Conservation (phyloP, 2,113 vertebrate species). For the Apistogramma diplotaenia region DNA sequence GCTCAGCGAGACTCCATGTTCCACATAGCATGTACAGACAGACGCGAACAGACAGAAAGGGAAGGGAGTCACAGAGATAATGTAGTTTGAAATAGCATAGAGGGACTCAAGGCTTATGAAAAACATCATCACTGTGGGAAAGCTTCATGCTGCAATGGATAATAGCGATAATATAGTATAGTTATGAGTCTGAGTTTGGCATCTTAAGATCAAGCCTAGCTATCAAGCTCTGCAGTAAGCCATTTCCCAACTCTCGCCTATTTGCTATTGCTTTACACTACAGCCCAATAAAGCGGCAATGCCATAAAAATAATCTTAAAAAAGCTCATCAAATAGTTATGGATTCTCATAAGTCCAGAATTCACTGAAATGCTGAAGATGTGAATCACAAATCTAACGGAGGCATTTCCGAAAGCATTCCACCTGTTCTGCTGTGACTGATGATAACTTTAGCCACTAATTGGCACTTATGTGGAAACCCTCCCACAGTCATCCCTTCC, state of each 20-base stretch:
- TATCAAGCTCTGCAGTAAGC: slow-evolving; percentile 22
- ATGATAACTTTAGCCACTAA: slow-evolving; percentile 52
- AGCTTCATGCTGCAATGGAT: slow-evolving; percentile 33
- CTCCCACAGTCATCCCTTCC: slow-evolving; percentile 17
- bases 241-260: slow-evolving; percentile 27
- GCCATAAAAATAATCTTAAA: slow-evolving; percentile 56
- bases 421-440: slow-evolving; percentile 50
- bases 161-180: slow-evolving; percentile 45
- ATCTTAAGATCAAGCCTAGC: slow-evolving; percentile 30
- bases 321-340: slow-evolving; percentile 64
- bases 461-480: slow-evolving; percentile 61
- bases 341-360: slow-evolving; percentile 47
- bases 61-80: slow-evolving; percentile 20
- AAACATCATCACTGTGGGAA: slow-evolving; percentile 23
- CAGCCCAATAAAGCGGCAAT: slow-evolving; percentile 49
- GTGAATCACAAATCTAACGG: slow-evolving; percentile 39
- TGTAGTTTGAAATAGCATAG: slow-evolving; percentile 4
- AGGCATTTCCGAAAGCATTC: slow-evolving; percentile 23
- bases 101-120: slow-evolving; percentile 23
- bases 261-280: slow-evolving; percentile 32
- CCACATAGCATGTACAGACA: slow-evolving; percentile 49
- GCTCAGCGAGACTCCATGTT: slow-evolving; percentile 51
- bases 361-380: slow-evolving; percentile 36
- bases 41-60: slow-evolving; percentile 9
- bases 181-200: slow-evolving; percentile 49